Base-by-base conservation (phyloP, 1,140 invertebrate species). In the Lutraria rhynchaena region DNA sequence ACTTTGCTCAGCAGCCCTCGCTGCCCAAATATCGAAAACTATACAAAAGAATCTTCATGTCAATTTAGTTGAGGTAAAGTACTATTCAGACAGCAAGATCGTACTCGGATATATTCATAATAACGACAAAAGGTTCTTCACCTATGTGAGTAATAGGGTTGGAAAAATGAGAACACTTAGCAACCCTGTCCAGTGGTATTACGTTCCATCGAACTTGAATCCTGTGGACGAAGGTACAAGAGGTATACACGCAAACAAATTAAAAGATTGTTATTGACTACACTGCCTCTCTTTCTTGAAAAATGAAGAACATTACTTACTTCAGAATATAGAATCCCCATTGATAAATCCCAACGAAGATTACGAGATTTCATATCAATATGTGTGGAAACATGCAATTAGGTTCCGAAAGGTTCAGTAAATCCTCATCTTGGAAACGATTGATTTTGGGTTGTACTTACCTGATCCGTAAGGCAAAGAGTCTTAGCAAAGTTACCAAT, bases 91-190 rank as follows among this genome's bases (percentile, higher is more conserved):
- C 37, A 73, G 75, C 24, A 53, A 60, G n/a, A 55, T 81, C 0
- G 77, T 67, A 15, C 51, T 83, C 11, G 82, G 76, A 37, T 83
- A 83, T 41, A 83, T 83, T 49, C 22, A 35, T 24, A 81, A 83
- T 49, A 31, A 57, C 0, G 31, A 53, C 17, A 9, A n/a, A n/a
- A n/a, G n/a, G 2, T 74, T 83, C 33, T 51, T 73, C 35, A 58
- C 58, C 3, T 83, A 63, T 37, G 82, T 83, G 11, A 58, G 22
- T 33, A 83, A 83, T 24, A 4, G 77, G 1, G 77, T 83, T 2
- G 29, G 49, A 19, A 44, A 51, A 46, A 81, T 83, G 3, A 27
- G 46, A 24, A 22, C 44, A 4, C 11, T 55, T 1, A 53, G 33
- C 17, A 19, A 4, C 11, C 37, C 65, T 29, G 27, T 27, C n/a